Conservation (phyloP, 1,140 invertebrate species). For the Nephila pilipes region DNA sequence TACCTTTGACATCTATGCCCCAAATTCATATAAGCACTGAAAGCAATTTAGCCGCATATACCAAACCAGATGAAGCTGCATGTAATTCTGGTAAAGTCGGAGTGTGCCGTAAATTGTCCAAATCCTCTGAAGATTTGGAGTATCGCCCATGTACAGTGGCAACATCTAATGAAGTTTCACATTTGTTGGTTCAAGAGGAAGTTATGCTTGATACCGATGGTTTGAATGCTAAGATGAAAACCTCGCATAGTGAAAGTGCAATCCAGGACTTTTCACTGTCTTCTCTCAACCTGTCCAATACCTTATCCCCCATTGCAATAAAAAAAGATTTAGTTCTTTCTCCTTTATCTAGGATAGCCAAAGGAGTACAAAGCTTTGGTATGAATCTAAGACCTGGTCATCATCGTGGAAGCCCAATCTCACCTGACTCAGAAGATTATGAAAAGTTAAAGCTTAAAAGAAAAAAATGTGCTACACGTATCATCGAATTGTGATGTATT, state of each 20-base stretch:
- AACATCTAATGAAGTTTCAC: conserved; percentile 74
- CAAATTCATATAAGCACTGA: conserved; percentile 85
- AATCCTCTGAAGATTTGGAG: conserved; percentile 87
- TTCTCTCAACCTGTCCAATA: conserved; percentile 78
- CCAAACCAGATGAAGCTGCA: conserved; percentile 17
- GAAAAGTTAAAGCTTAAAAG: conserved; percentile 59
- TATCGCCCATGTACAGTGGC: conserved; percentile 56
- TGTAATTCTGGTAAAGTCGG: conserved; percentile 49
- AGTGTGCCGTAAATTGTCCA: conserved; percentile 82
- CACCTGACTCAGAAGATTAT: conserved; percentile 68
- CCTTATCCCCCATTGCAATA: conserved; percentile 77
- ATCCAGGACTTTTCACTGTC: conserved; percentile 83
- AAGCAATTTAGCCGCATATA: conserved; percentile 78
- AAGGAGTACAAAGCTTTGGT: conserved; percentile 88
- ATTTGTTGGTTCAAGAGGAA: conserved; percentile 73
- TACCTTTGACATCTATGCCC: conserved; percentile 82
- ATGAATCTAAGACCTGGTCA: conserved; percentile 85
- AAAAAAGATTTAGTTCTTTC: conserved; percentile 79
- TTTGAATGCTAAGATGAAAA: conserved; percentile 85
- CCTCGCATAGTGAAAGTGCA: conserved; percentile 90
- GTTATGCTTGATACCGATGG: conserved; percentile 69
- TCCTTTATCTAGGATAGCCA: conserved; percentile 79
- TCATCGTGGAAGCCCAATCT: conserved; percentile 24
- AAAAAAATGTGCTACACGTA: conserved; percentile 74
- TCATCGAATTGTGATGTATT: conserved; percentile 76